Conservation (phyloP, 2,888 invertebrate genomes). For the Hoplodrina blanda region DNA sequence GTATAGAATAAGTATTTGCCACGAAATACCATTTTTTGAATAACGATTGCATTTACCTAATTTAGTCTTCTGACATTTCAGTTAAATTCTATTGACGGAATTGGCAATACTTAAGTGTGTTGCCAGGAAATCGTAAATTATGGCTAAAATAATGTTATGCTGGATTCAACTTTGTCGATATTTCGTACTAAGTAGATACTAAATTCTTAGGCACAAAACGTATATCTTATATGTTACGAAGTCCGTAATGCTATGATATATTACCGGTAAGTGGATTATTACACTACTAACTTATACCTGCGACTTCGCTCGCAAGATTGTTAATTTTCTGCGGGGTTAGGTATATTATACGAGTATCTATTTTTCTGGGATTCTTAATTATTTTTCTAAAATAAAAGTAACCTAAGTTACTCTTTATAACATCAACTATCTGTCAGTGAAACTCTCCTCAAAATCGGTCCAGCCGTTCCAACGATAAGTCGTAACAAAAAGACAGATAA, state of each 20-base stretch:
- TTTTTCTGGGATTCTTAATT: too few relatives aligned
- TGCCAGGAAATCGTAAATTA: constrained; percentile 47
- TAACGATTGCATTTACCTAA: background rate
- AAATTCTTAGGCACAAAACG: background rate
- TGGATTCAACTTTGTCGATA: background rate
- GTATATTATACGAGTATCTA: too few relatives aligned
- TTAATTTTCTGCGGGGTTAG: too few relatives aligned
- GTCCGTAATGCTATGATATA: constrained; percentile 9
- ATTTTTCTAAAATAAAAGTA: too few relatives aligned
- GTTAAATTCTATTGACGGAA: background rate
- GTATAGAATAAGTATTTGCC: too few relatives aligned
- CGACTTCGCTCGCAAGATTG: too few relatives aligned
- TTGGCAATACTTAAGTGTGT: constrained; percentile 8
- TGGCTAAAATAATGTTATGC: constrained; percentile 33
- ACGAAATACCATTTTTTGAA: too few relatives aligned
- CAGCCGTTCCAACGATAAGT: too few relatives aligned
- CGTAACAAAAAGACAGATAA: too few relatives aligned
- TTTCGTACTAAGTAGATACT: background rate
- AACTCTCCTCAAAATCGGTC: too few relatives aligned
- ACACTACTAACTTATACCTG: background rate
- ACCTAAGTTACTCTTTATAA: too few relatives aligned
- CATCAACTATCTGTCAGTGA: too few relatives aligned
- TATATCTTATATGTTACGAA: constrained; percentile 8
- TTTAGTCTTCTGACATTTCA: constrained; percentile 8
- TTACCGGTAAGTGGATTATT: background rate